A percentile compares a stretch with the other conserved stretches of the same genome.
Evolutionary conservation across 2,113 vertebrate genomes (phyloP).

Genomic region (Lonchura striata): DNA sequence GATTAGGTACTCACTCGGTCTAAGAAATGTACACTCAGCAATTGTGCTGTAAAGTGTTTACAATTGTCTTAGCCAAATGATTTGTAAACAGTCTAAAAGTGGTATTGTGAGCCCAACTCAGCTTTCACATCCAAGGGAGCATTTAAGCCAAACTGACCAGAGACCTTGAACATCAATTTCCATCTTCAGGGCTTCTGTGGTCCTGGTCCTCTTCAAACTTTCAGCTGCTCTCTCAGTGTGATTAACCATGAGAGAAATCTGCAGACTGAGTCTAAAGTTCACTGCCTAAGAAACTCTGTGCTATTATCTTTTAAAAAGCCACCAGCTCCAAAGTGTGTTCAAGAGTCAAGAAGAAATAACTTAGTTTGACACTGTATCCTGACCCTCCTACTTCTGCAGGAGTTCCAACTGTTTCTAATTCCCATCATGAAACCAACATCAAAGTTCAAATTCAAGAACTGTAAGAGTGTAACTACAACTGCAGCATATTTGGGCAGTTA

Average conservation of each 20-base stretch:
- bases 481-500: not conserved
- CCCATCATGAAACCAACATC: not conserved
- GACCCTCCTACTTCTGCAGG: not conserved
- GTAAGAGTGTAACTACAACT: not conserved
- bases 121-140: not conserved
- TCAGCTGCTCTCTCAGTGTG: not conserved
- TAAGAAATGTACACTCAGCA: not conserved
- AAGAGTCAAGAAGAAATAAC: not conserved
- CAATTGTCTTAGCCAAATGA: not conserved
- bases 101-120: not conserved
- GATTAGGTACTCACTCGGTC: not conserved
- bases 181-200: not conserved
- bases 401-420: not conserved
- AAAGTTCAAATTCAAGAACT: not conserved
- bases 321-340: not conserved
- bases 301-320: not conserved
- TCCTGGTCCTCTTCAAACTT: not conserved
- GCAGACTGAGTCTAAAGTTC: not conserved
- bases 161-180: not conserved
- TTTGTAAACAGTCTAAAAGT: not conserved
- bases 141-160: not conserved
- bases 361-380: not conserved
- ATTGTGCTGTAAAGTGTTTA: not conserved
- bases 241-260: not conserved
- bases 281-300: not conserved